These are phyloP conservation scores for Drosophila demipolita DNA, from an alignment of 2,888 invertebrate species.

Conservation along the genomic window DNA sequence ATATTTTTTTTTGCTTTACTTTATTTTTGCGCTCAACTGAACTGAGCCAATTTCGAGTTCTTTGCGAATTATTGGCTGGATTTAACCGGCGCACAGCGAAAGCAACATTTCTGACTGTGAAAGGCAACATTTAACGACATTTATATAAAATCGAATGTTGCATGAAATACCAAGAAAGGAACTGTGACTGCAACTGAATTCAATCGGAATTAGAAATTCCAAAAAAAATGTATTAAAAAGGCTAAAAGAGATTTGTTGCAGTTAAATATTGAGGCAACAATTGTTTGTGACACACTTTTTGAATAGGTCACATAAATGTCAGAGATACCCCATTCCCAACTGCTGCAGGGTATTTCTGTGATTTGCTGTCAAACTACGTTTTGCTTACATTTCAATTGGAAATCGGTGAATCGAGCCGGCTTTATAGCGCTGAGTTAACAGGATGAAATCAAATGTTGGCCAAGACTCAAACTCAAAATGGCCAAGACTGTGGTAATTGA, in stretches of 20 bases:
- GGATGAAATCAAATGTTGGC: conserved; percentile 35
- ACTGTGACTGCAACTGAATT: conserved; percentile 34
- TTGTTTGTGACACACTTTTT: neutral
- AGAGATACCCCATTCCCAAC: neutral
- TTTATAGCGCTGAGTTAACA: conserved; percentile 7
- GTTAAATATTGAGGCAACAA: neutral
- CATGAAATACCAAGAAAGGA: conserved; percentile 31
- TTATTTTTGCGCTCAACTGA: conserved; percentile 5
- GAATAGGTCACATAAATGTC: neutral
- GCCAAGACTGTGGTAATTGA: conserved; percentile 14
- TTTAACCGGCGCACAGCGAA: neutral
- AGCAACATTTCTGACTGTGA: conserved; percentile 18
- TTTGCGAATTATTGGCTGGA: conserved; percentile 17
- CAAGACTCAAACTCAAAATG: conserved; percentile 14
- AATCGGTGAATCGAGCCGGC: conserved; percentile 31
- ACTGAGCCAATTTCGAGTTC: neutral
- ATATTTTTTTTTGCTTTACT: neutral
- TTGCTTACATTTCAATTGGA: conserved; percentile 62
- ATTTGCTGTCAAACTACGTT: conserved; percentile 12
- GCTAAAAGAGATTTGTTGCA: conserved; percentile 14
- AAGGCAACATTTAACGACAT: neutral
- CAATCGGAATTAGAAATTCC: conserved; percentile 25
- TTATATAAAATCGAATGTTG: conserved; percentile 14
- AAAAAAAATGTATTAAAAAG: conserved; percentile 24
- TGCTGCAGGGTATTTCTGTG: conserved; percentile 17